Conservation (phyloP, 2,113 vertebrate species). For the Thryonomys swinderianus region DNA sequence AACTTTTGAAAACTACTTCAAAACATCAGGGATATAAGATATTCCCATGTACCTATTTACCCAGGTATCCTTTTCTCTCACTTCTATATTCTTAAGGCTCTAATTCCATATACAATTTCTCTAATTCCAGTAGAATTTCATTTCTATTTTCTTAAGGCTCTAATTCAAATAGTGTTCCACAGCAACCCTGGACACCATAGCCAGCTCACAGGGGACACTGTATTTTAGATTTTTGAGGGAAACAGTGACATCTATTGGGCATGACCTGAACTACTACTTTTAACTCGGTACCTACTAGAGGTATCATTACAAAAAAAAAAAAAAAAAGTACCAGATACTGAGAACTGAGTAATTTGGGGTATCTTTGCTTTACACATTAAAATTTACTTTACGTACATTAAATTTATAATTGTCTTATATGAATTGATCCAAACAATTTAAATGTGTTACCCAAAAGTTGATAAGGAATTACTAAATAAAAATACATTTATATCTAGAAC, state of each 20-base stretch:
- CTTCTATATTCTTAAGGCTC: neutral
- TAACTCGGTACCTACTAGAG: neutral
- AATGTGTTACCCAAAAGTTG: neutral
- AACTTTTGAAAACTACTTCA: constrained; percentile 22
- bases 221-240: constrained; percentile 56
- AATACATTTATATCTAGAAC: constrained; percentile 43
- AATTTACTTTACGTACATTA: neutral
- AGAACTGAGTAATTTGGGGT: neutral
- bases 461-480: constrained; percentile 28
- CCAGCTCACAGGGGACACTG: neutral
- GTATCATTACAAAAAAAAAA: neutral
- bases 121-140: neutral
- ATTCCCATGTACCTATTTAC: neutral
- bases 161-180: neutral
- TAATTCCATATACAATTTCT: neutral
- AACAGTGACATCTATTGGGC: constrained; percentile 74
- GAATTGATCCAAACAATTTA: neutral
- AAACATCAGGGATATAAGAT: constrained; percentile 34
- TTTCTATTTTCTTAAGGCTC: neutral
- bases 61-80: neutral
- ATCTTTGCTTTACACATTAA: neutral
- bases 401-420: constrained; percentile 5
- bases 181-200: neutral
- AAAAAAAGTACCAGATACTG: neutral
- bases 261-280: constrained; percentile 58